A percentile compares a stretch with the other conserved stretches of the same genome.
Conservation (phyloP, 2,113 vertebrate species). For the Misgurnus mizolepis region DNA sequence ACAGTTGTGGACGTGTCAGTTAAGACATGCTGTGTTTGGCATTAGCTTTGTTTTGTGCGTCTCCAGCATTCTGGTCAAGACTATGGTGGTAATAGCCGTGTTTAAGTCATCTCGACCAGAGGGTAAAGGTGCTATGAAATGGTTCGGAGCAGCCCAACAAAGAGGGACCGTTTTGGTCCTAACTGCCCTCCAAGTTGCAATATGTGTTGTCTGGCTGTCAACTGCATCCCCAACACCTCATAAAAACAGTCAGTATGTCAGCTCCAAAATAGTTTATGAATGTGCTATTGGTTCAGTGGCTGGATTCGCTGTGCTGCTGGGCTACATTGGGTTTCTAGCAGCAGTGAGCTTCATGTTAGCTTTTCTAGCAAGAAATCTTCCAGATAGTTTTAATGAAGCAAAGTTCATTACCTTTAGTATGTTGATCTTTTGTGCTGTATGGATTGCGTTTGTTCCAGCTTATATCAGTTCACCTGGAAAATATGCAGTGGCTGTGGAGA, state of each 20-base stretch:
- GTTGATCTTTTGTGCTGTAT: slow-evolving; percentile 35
- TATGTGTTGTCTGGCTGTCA: slow-evolving; percentile 39
- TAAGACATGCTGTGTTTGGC: not conserved
- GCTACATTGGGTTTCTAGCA: not conserved
- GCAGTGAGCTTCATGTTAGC: not conserved
- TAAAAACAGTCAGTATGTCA: slow-evolving; percentile 29
- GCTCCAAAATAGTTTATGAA: slow-evolving; percentile 35
- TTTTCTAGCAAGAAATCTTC: not conserved
- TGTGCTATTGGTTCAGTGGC: slow-evolving; percentile 9
- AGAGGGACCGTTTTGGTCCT: slow-evolving; percentile 30
- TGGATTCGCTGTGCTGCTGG: not conserved
- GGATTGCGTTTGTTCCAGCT: slow-evolving; percentile 68
- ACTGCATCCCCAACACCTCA: slow-evolving; percentile 24
- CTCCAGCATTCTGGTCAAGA: slow-evolving; percentile 40
- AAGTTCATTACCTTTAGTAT: not conserved
- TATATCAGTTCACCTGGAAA: slow-evolving; percentile 73
- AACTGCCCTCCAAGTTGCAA: slow-evolving; percentile 23
- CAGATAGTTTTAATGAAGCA: slow-evolving; percentile 4
- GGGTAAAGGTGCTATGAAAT: slow-evolving; percentile 32
- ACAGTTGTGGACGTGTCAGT: slow-evolving; percentile 6
- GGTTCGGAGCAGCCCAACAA: slow-evolving; percentile 43
- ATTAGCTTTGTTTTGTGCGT: slow-evolving; percentile 25
- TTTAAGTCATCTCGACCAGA: slow-evolving; percentile 40
- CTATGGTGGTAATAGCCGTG: slow-evolving; percentile 34
- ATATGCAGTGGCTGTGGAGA: slow-evolving; percentile 66